Percentiles rank a stretch among this genome's conserved stretches.
Evolutionary conservation across 1,140 invertebrate genomes (phyloP).

Genomic region (Cyrtorhinus lividipennis): DNA sequence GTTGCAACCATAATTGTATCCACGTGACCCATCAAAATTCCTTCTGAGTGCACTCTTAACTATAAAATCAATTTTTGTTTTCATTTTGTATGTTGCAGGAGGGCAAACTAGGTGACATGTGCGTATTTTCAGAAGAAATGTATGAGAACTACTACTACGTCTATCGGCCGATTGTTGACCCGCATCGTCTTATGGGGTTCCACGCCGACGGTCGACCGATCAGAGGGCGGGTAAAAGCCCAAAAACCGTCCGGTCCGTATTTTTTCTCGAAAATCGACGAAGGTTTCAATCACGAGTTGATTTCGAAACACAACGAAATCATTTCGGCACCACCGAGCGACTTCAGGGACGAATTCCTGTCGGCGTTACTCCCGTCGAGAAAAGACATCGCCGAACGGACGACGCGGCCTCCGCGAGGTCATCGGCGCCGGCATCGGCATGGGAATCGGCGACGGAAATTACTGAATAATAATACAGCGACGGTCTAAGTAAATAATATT

Average conservation of each 20-base stretch:
- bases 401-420: background rate
- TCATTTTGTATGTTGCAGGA: constrained; percentile 24
- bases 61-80: background rate
- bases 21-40: too few species aligned
- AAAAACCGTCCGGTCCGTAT: constrained; percentile 25
- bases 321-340: constrained; percentile 29
- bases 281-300: constrained; percentile 28
- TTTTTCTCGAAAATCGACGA: constrained; percentile 2
- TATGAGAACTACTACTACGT: constrained; percentile 35
- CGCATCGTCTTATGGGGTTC: constrained; percentile 34
- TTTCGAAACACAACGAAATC: constrained; percentile 35
- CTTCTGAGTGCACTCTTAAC: too few species aligned
- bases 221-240: constrained; percentile 19
- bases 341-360: constrained; percentile 25
- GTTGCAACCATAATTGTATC: too few species aligned
- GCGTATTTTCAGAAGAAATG: constrained; percentile 37
- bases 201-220: constrained; percentile 35
- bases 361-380: constrained; percentile 8
- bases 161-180: constrained; percentile 34
- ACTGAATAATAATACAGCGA: constrained; percentile 16
- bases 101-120: constrained; percentile 33
- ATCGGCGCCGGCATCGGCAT: constrained; percentile 1
- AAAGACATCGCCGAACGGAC: constrained; percentile 17
- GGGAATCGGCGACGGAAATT: constrained; percentile 18
- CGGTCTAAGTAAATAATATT: background rate